These are phyloP conservation scores for Merluccius polli DNA, from an alignment of 2,797 vertebrate species.

Conservation along the genomic window DNA sequence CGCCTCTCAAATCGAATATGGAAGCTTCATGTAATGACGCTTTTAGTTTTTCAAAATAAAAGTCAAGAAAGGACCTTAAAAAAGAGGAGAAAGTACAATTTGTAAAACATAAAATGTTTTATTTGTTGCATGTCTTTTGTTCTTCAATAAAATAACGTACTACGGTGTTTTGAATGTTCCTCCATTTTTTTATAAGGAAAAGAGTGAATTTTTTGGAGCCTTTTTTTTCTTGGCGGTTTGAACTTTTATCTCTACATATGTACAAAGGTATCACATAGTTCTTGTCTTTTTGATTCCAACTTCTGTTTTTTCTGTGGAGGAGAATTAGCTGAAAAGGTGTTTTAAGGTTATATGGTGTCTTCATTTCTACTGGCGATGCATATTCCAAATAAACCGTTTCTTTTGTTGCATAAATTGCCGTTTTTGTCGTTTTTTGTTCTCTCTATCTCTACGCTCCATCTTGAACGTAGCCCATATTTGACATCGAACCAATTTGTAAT, in stretches of 20 bases:
- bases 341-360: constrained; percentile 85
- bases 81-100: constrained; percentile 65
- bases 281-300: constrained; percentile 83
- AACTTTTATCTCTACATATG: constrained; percentile 86
- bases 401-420: constrained; percentile 82
- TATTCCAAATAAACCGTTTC: constrained; percentile 95
- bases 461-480: background rate
- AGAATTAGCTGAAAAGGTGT: constrained; percentile 83
- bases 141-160: constrained; percentile 81
- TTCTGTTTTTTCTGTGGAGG: constrained; percentile 85
- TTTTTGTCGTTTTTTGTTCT: constrained; percentile 43
- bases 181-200: constrained; percentile 76
- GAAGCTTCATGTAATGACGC: constrained; percentile 80
- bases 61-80: constrained; percentile 54
- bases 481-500: background rate
- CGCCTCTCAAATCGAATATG: constrained; percentile 68
- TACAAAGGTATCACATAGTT: constrained; percentile 75
- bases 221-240: constrained; percentile 82
- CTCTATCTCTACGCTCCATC: background rate
- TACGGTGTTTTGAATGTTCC: constrained; percentile 82
- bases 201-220: constrained; percentile 72
- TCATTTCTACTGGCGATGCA: constrained; percentile 96
- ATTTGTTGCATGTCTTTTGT: constrained; percentile 83
- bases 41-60: constrained; percentile 76
- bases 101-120: constrained; percentile 83